A percentile compares a stretch with the other conserved stretches of the same genome.
Conservation (phyloP, 2,113 vertebrate genomes). For the Pachyramphus minor region DNA sequence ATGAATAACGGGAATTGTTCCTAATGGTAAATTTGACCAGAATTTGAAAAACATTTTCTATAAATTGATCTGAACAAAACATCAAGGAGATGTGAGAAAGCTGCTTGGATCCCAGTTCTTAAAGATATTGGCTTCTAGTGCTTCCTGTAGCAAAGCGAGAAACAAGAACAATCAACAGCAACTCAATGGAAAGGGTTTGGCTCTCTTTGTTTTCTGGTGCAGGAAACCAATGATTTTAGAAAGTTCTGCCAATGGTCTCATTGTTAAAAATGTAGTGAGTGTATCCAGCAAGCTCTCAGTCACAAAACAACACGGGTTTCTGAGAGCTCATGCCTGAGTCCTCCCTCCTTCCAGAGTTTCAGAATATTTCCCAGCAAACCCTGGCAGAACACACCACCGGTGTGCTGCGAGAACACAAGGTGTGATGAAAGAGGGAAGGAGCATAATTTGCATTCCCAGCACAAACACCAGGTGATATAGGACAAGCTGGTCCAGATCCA, state of each 20-base stretch:
- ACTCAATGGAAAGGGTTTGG: not conserved
- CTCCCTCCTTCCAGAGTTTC: not conserved
- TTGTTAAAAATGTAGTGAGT: not conserved
- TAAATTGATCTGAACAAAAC: not conserved
- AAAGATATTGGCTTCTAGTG: not conserved
- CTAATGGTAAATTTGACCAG: not conserved
- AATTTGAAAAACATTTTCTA: not conserved
- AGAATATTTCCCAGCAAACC: not conserved
- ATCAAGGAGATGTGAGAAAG: not conserved
- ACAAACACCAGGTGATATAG: not conserved
- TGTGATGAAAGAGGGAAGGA: not conserved
- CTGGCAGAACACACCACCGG: not conserved
- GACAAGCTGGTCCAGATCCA: not conserved
- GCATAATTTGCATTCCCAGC: not conserved
- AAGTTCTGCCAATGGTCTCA: conserved; percentile 7
- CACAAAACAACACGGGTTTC: not conserved
- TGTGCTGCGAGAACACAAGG: not conserved
- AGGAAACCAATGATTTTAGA: not conserved
- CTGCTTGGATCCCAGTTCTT: not conserved
- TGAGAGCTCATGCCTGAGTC: not conserved
- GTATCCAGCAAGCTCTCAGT: conserved; percentile 12
- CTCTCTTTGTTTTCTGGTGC: conserved; percentile 18
- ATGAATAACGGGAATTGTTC: not conserved
- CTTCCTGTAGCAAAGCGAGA: not conserved
- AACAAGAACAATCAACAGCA: not conserved